Percentiles rank a stretch among this genome's conserved stretches.
Conservation (phyloP, 2,113 vertebrate species). For the Spilogale gracilis region DNA sequence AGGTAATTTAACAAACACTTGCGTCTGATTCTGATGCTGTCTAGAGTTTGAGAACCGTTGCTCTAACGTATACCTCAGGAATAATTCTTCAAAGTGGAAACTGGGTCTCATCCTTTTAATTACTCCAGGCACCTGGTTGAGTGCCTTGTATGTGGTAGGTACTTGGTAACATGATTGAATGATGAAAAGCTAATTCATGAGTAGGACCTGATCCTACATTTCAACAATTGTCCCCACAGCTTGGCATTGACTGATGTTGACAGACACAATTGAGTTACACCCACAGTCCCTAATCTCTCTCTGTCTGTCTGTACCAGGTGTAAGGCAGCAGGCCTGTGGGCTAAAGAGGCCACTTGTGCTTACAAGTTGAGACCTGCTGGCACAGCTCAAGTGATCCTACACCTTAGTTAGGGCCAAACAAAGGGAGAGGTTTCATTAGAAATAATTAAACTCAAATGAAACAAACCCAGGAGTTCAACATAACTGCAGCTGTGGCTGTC, state of each 20-base stretch:
- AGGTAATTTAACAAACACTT: slow-evolving; percentile 21
- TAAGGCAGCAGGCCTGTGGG: slow-evolving; percentile 75
- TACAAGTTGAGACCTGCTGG: slow-evolving; percentile 74
- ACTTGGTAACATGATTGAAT: slow-evolving; percentile 78
- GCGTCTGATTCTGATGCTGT: background rate
- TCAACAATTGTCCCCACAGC: slow-evolving; percentile 75
- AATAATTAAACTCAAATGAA: slow-evolving; percentile 82
- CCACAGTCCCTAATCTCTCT: slow-evolving; percentile 28
- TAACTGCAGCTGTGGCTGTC: slow-evolving; percentile 47
- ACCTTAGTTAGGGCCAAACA: slow-evolving; percentile 80
- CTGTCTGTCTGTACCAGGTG: slow-evolving; percentile 75
- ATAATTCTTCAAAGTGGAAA: slow-evolving; percentile 38
- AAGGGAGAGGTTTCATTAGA: slow-evolving; percentile 79
- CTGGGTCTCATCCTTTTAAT: slow-evolving; percentile 53
- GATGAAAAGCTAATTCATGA: slow-evolving; percentile 73
- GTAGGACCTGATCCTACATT: slow-evolving; percentile 71
- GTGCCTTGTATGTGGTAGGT: slow-evolving; percentile 72
- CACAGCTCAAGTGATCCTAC: slow-evolving; percentile 78
- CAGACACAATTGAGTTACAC: slow-evolving; percentile 68
- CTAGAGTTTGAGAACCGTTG: slow-evolving; percentile 28
- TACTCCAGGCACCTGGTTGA: slow-evolving; percentile 72
- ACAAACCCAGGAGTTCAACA: slow-evolving; percentile 79
- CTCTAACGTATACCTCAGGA: background rate
- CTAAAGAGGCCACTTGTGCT: slow-evolving; percentile 83
- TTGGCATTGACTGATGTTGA: slow-evolving; percentile 80